A percentile compares a stretch with the other conserved stretches of the same genome.
Conservation (phyloP, 2,888 invertebrate species). For the Heliconius hortense region DNA sequence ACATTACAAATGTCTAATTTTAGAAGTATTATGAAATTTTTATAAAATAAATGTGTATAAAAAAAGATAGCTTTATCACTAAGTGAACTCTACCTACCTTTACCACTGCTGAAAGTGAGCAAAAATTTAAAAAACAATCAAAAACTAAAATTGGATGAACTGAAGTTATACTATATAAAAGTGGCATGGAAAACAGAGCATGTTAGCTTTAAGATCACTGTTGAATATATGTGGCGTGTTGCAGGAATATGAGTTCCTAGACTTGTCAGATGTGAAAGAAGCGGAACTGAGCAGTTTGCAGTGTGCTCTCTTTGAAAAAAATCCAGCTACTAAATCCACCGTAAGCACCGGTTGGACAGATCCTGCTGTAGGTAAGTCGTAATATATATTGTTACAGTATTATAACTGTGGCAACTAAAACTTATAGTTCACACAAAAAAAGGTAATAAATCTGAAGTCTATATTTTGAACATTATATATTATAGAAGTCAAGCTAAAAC, state of each 20-base stretch:
- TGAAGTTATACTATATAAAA: not conserved
- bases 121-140: not conserved
- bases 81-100: not conserved
- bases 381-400: not conserved
- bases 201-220: conserved; percentile 38
- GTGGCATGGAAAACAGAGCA: conserved; percentile 42
- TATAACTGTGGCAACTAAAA: not conserved
- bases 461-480: not conserved
- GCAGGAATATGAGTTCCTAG: conserved; percentile 87
- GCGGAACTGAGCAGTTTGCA: conserved; percentile 84
- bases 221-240: conserved; percentile 65
- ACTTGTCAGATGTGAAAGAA: conserved; percentile 87
- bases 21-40: too few species aligned
- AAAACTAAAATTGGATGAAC: not conserved
- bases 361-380: conserved; percentile 63
- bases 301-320: conserved; percentile 80
- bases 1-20: too few species aligned
- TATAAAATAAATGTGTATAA: not conserved
- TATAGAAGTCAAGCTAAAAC: not conserved
- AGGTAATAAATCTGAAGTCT: not conserved
- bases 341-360: conserved; percentile 61
- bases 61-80: not conserved
- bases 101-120: not conserved
- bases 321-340: conserved; percentile 59
- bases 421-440: not conserved